These are phyloP conservation scores for Solenopsis invicta DNA, from an alignment of 1,140 invertebrate genomes.

Conservation along the genomic window DNA sequence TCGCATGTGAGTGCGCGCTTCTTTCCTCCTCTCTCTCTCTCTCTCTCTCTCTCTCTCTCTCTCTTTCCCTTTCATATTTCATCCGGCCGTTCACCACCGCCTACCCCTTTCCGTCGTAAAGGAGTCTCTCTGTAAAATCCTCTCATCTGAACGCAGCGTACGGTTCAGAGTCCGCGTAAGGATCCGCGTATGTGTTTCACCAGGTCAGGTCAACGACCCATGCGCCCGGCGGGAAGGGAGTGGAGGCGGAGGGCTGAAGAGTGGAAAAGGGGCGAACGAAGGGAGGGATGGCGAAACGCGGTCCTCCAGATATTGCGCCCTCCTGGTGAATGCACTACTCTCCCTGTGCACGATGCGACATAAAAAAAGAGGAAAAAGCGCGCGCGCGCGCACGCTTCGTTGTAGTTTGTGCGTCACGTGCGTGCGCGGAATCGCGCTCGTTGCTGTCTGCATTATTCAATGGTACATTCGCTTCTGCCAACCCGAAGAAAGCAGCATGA, in stretches of 20 bases:
- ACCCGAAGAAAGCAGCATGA: background rate
- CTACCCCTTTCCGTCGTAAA: slow-evolving; percentile 53
- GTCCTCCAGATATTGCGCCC: slow-evolving; percentile 82
- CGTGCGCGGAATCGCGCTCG: slow-evolving; percentile 35
- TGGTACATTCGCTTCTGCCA: slow-evolving; percentile 35
- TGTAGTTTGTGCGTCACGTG: slow-evolving; percentile 57
- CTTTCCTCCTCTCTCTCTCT: slow-evolving; percentile 9
- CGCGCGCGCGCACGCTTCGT: slow-evolving; percentile 35
- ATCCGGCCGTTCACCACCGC: slow-evolving; percentile 49
- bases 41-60: background rate
- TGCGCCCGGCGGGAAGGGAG: slow-evolving; percentile 73
- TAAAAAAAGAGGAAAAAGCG: background rate
- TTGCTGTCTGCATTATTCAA: slow-evolving; percentile 60
- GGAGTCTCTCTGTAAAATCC: slow-evolving; percentile 80
- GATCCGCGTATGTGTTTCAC: slow-evolving; percentile 87
- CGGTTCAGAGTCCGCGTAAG: slow-evolving; percentile 79
- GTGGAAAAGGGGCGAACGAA: slow-evolving; percentile 39
- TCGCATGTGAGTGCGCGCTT: background rate
- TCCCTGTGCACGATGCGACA: slow-evolving; percentile 44
- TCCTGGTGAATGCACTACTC: slow-evolving; percentile 80
- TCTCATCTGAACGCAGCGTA: slow-evolving; percentile 71
- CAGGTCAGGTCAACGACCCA: slow-evolving; percentile 87
- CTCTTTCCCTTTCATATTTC: slow-evolving; percentile 38
- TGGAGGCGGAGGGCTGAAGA: slow-evolving; percentile 42
- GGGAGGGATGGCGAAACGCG: slow-evolving; percentile 63